Base-by-base conservation (phyloP, 2,797 vertebrate species). In the Leucoraja ocellata region DNA sequence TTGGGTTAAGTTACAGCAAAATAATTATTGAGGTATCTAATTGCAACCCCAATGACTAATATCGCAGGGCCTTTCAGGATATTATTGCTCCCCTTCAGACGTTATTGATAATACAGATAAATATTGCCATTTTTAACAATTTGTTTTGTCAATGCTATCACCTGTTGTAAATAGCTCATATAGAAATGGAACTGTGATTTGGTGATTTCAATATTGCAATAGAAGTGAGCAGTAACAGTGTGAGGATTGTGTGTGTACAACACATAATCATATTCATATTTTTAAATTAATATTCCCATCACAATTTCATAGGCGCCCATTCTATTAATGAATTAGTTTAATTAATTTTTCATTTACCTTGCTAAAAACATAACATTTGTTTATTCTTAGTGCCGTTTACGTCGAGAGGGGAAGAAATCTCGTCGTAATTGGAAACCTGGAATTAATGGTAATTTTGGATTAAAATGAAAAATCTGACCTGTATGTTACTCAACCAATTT, bases 391-490 rank as follows among this genome's bases (percentile, higher is more conserved):
- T 39, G 6, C 1, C 6, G 2, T 39, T 10, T 18, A 6, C n/a
- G 63, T 91, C 21, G 71, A 91, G 36, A 25, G 28, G 0, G 36
- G 16, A 88, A n/a, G 65, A 71, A 39, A 32, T 5, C 14, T 91
- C 5, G 39, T 39, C 10, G 1, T 1, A 13, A 8, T n/a, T 32
- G 36, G 65, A 91, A 71, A 91, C 0, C n/a, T 90, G 63, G 28
- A 36, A 36, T 71, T 18, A 68, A 68, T 71, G 88, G 88, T 91
- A 91, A 91, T 91, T 23, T 71, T 91, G 23, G 54, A 80, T 28
- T 84, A 4, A 61, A 46, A 28, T 84, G 23, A 90, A 36, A 68
- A 28, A 68, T 71, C 58, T 39, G 63, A 25, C 16, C 9, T 46
- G 46, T 36, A 39, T 21, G 23, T 91, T 71, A n/a, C 23, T n/a